These are phyloP conservation scores for Carcharodon carcharias DNA, from an alignment of 2,797 vertebrate genomes.

Conservation along the genomic window DNA sequence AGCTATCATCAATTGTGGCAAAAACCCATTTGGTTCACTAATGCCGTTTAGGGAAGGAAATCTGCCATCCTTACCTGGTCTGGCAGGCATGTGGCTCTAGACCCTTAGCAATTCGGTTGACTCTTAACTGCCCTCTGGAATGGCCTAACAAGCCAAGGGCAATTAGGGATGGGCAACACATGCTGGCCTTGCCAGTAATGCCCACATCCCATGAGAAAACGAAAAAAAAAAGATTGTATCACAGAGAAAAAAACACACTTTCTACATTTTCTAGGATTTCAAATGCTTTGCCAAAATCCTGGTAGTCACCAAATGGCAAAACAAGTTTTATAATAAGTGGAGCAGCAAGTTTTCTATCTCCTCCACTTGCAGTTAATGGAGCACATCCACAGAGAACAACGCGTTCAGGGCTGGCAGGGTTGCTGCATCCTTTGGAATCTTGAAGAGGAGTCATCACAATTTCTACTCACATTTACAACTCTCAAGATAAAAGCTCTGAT, in stretches of 20 bases:
- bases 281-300: background rate
- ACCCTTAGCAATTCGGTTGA: too few relatives aligned
- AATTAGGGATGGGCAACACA: too few relatives aligned
- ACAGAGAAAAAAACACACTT: background rate
- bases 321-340: background rate
- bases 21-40: too few relatives aligned
- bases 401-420: background rate
- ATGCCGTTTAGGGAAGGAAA: too few relatives aligned
- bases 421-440: background rate
- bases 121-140: too few relatives aligned
- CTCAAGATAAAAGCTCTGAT: background rate
- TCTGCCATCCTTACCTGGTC: too few relatives aligned
- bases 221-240: background rate
- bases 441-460: background rate
- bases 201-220: background rate
- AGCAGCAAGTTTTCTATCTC: background rate
- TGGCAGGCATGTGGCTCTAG: too few relatives aligned
- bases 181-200: too few relatives aligned
- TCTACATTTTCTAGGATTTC: background rate
- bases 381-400: background rate
- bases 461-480: background rate
- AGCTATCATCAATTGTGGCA: too few relatives aligned
- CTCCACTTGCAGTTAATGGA: background rate
- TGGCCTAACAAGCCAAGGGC: too few relatives aligned
- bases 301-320: background rate